phyloP scores from a whole-genome alignment of 2,888 invertebrate genomes.

The Drosophila meridionalis region DNA sequence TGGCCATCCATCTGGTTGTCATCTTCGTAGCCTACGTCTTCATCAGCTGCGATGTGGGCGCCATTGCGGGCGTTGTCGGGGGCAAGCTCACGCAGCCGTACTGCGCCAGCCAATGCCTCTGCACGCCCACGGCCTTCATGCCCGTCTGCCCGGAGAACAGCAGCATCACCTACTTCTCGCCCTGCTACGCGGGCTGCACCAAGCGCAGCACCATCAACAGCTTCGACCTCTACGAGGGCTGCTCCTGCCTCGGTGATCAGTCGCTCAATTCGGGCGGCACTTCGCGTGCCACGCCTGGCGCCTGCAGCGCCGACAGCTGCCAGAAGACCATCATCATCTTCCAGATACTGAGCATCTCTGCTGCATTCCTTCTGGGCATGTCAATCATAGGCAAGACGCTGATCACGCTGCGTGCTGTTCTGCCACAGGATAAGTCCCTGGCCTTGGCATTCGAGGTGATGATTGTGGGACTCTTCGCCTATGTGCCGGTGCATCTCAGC shows the following conservation, averaged over 20 bases:
- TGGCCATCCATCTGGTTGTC: slow-evolving; percentile 84
- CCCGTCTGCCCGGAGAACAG: slow-evolving; percentile 88
- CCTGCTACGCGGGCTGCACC: slow-evolving; percentile 90
- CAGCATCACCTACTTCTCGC: slow-evolving; percentile 88
- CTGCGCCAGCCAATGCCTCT: slow-evolving; percentile 87
- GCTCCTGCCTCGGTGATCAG: slow-evolving; percentile 85
- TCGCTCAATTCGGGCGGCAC: slow-evolving; percentile 52
- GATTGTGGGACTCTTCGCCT: slow-evolving; percentile 86
- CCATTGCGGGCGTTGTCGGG: slow-evolving; percentile 85
- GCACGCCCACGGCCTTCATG: slow-evolving; percentile 86
- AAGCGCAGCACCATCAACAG: slow-evolving; percentile 84
- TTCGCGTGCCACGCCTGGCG: slow-evolving; percentile 86
- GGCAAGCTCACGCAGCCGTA: slow-evolving; percentile 85
- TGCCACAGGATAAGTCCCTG: slow-evolving; percentile 87
- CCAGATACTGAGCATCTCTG: slow-evolving; percentile 85
- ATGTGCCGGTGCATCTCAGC: slow-evolving; percentile 88
- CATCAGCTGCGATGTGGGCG: slow-evolving; percentile 85
- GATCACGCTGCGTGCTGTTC: slow-evolving; percentile 86
- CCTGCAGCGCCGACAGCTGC: slow-evolving; percentile 86
- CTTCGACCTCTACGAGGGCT: slow-evolving; percentile 86
- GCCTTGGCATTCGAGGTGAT: slow-evolving; percentile 87
- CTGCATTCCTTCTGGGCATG: slow-evolving; percentile 83
- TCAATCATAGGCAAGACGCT: slow-evolving; percentile 85
- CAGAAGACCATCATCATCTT: slow-evolving; percentile 86
- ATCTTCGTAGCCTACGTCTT: slow-evolving; percentile 86